Evolutionary conservation across 2,797 vertebrate species (phyloP), one percentile per base, ranked within the genome.

Genomic region (Peromyscus attwateri): DNA sequence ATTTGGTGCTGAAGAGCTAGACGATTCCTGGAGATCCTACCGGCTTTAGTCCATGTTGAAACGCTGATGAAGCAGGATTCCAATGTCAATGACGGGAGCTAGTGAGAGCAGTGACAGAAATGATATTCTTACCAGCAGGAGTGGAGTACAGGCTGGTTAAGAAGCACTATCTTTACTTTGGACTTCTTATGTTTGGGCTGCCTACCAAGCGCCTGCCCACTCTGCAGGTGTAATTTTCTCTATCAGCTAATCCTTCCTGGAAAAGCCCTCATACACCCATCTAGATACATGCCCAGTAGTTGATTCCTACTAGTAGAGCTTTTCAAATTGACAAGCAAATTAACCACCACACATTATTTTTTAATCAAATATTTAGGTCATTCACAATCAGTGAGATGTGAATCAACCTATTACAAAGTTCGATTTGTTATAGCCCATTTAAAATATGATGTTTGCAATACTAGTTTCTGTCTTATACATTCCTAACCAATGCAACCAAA

Each of bases 331-430:
- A 29, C 81, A 29, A 62, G 29, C 13, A 62, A 82, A 27, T 60
- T 40, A 14, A 60, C n/a, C 55, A 40, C 80, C 3, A 17, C 7
- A 66, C 6, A 68, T 34, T 3, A 34, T 66, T 68, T 49, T 55
- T 68, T 99, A 99, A 99, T 99, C 98, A 99, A 99, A 99, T 98
- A 99, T 98, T 96, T 95, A 94, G 97, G 98, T 98, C 97, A 98
- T 98, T 98, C 98, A 98, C 97, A 98, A 98, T 95, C 84, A 99
- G 37, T 83, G 81, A 62, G 37, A 99, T 98, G 98, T 52, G 96
- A 98, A 97, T 97, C 11, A 93, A 92, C 96, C 94, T 97, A 55
- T 73, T 96, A 6, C 52, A 97, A 97, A 94, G 90, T 1, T 91
- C 3, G 94, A 96, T 97, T 97, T 98, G 88, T 98, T 98, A 40